Base-by-base conservation (phyloP, 2,113 vertebrate genomes). In the Ptilorrhoa leucosticta region DNA sequence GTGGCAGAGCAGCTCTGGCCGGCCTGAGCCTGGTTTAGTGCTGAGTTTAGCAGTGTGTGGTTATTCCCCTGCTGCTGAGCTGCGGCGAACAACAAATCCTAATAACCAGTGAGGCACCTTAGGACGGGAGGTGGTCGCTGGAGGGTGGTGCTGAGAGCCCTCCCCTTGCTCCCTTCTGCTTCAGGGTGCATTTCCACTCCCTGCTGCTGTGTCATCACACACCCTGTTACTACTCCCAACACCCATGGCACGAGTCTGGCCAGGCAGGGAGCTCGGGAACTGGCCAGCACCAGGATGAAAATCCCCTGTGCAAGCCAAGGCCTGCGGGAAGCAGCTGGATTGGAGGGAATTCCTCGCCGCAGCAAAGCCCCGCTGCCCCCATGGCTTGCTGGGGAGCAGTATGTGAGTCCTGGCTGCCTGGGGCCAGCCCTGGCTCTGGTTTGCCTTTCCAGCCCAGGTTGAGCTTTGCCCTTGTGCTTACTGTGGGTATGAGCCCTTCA, bases 401-500 rank as follows among this genome's bases (percentile, higher is more conserved):
- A 4, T 10, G 19, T 7, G 11, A 50, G 19, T 47, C 56, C 80
- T 63, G 65, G 5, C 30, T 35, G 37, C 50, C 50, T 30, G 11
- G 37, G n/a, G 61, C 33, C 73, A 48, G 64, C 4, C 37, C 1
- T 26, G n/a, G 31, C 47, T 70, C 47, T 40, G 7, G 17, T 54
- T 92, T 73, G 13, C 39, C 23, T 89, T 76, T 58, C 33, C 53
- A 37, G 6, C 31, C 72, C 44, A 51, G 39, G 28, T 44, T 91
- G 63, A 63, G 1, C 71, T 83, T 60, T 54, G 45, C 33, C 76
- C 48, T 10, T 72, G 27, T 39, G 37, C 33, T 77, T 27, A 2
- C 19, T 54, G 20, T 54, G 51, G 30, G 2, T 23, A 2, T 4
- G 37, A 31, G 77, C 3, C 0, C n/a, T 5, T 35, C 14, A 15